phyloP scores from a whole-genome alignment of 2,888 invertebrate species.

The Rhingia campestris region DNA sequence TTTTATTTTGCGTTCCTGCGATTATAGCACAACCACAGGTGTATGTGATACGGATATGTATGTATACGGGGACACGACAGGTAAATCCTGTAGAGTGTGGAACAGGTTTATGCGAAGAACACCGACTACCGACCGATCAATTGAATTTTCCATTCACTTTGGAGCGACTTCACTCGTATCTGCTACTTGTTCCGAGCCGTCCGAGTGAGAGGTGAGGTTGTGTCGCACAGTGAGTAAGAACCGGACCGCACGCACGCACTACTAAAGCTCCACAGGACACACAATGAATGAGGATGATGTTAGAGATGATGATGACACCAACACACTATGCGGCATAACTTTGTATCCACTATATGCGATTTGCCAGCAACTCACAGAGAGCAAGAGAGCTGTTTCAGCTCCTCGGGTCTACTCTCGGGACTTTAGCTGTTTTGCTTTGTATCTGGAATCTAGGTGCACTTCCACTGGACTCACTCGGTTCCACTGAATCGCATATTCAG shows the following conservation, averaged over 20 bases:
- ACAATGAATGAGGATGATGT: slow-evolving; percentile 73
- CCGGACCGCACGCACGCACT: slow-evolving; percentile 73
- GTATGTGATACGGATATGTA: slow-evolving; percentile 49
- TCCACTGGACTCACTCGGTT: slow-evolving; percentile 69
- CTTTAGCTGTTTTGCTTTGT: slow-evolving; percentile 55
- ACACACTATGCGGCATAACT: slow-evolving; percentile 71
- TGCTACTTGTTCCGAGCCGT: slow-evolving; percentile 29
- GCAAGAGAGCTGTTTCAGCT: slow-evolving; percentile 44
- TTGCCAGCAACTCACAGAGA: slow-evolving; percentile 28
- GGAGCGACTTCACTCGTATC: slow-evolving; percentile 3
- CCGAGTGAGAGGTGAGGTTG: slow-evolving; percentile 33
- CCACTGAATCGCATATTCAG: slow-evolving; percentile 72
- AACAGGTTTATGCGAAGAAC: slow-evolving; percentile 71
- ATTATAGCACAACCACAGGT: slow-evolving; percentile 51
- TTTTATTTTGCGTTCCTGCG: slow-evolving; percentile 32
- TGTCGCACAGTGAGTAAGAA: slow-evolving; percentile 37
- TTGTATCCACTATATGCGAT: slow-evolving; percentile 66
- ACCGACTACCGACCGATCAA: slow-evolving; percentile 65
- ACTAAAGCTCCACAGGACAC: slow-evolving; percentile 71
- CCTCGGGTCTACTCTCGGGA: slow-evolving; percentile 14
- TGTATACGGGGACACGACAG: slow-evolving; percentile 63
- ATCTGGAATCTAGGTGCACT: slow-evolving; percentile 71
- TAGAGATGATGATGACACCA: slow-evolving; percentile 70
- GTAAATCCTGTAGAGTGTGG: slow-evolving; percentile 71
- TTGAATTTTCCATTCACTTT: slow-evolving; percentile 72